phyloP scores from a whole-genome alignment of 2,888 invertebrate genomes.

The Ligdia adustata region DNA sequence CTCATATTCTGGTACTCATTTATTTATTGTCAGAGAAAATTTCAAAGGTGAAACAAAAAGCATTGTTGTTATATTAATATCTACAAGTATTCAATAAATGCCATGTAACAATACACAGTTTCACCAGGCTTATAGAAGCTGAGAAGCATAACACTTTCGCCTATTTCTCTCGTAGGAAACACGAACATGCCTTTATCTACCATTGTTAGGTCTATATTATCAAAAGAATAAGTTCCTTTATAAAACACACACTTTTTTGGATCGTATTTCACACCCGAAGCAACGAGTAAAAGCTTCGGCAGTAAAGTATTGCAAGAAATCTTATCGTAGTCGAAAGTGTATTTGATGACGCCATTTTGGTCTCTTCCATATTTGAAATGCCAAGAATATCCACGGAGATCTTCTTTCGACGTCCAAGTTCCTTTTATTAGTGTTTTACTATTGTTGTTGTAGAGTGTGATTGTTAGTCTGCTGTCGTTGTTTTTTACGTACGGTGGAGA shows the following conservation, averaged over 20 bases:
- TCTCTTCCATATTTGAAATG: constrained; percentile 39
- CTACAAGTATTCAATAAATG: constrained; percentile 25
- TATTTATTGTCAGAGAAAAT: no score
- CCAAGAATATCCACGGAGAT: constrained; percentile 39
- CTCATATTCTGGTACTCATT: no score
- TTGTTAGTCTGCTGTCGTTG: constrained; percentile 16
- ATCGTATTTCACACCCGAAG: constrained; percentile 40
- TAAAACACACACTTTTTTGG: constrained; percentile 40
- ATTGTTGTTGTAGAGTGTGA: constrained; percentile 37
- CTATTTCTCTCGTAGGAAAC: constrained; percentile 43
- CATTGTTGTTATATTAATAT: constrained; percentile 9
- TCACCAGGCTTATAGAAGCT: constrained; percentile 36
- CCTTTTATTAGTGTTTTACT: constrained; percentile 40
- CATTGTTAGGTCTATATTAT: constrained; percentile 39
- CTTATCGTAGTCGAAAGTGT: constrained; percentile 36
- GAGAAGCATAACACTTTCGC: constrained; percentile 38
- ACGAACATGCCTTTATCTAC: constrained; percentile 41
- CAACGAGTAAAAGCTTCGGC: constrained; percentile 34
- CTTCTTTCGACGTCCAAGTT: constrained; percentile 38
- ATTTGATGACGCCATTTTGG: constrained; percentile 30
- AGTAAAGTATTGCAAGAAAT: constrained; percentile 45
- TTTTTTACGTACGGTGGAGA: constrained; percentile 40
- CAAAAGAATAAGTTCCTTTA: constrained; percentile 43
- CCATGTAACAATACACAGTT: constrained; percentile 34
- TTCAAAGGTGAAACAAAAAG: no score